phyloP scores from a whole-genome alignment of 1,140 invertebrate genomes.

The Sarcophaga bullata region DNA sequence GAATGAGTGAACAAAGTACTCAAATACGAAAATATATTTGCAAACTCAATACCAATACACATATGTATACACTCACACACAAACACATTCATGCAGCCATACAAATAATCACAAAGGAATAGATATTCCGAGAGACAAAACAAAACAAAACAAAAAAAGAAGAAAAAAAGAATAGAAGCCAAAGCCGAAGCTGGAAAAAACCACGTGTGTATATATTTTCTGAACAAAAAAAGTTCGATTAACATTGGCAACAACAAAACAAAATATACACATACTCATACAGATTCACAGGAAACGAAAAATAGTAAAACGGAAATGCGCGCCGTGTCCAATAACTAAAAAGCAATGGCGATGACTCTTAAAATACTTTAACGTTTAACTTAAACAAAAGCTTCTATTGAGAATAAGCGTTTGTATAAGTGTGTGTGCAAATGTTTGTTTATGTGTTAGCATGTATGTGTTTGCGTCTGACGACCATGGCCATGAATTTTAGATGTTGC shows the following conservation, averaged over 20 bases:
- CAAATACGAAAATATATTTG: conserved; percentile 4
- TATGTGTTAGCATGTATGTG: conserved; percentile 36
- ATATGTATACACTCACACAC: neutral
- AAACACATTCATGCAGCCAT: neutral
- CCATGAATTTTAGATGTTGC: conserved; percentile 32
- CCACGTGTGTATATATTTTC: neutral
- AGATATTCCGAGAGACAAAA: no score
- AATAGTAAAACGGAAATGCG: conserved; percentile 28
- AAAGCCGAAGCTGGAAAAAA: neutral
- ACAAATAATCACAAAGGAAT: neutral
- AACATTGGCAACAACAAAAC: conserved; percentile 32
- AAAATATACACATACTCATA: neutral
- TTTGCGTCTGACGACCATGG: conserved; percentile 42
- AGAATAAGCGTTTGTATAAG: conserved; percentile 20
- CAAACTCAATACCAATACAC: neutral
- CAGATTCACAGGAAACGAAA: neutral
- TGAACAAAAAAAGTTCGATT: conserved; percentile 29
- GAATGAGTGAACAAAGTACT: conserved; percentile 1
- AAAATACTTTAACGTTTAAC: conserved; percentile 34
- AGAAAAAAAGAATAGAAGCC: no score
- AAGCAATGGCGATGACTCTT: conserved; percentile 26
- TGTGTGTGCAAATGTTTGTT: conserved; percentile 32
- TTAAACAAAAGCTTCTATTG: neutral
- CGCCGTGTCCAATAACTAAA: conserved; percentile 20
- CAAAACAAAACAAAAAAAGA: no score